Evolutionary conservation across 2,888 invertebrate genomes (phyloP), one percentile per base, ranked within the genome.

Genomic region (Atethmia centrago): DNA sequence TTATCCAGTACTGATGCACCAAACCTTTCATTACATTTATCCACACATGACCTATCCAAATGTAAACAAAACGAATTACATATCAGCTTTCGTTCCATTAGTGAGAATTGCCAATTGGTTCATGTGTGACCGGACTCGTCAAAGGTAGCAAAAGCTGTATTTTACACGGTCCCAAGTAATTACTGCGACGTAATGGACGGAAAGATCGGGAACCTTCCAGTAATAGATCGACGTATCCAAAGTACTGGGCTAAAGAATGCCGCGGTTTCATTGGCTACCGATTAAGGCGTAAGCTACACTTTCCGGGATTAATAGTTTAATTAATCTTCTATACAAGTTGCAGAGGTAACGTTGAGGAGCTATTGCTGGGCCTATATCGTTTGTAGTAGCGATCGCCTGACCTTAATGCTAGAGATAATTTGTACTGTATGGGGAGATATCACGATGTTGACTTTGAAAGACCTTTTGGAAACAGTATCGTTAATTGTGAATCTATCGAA

Each of bases 21-120:
- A n/a, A 66, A 45, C 7, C 8, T 53, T 47, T 25, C 40, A 49
- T 49, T 25, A 74, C n/a, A 59, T 25, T 49, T 51, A 31, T 9
- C 16, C n/a, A 67, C 47, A 70, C 14, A 71, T 61, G 74, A 68
- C 69, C 56, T 45, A 42, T 42, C 49, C 19, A 45, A 55, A 72
- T 59, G 36, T 45, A 67, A 67, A 82, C 58, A 70, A 59, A 75
- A 70, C 58, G 47, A 83, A 72, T 77, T 73, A 80, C 63, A 58
- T 61, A 76, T 55, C 62, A 40, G 36, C 77, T 72, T 73, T 82
- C 76, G 85, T 89, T 89, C 90, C 90, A 93, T 92, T 93, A 91
- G 80, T 82, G 71, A 77, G 87, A 92, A 93, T 91, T 87, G 89
- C 84, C 90, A 85, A 93, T 93, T 92, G 89, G 88, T 88, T 72